Evolutionary conservation across 2,888 invertebrate genomes (phyloP).

Genomic region (Mesorhabditis spiculigera): DNA sequence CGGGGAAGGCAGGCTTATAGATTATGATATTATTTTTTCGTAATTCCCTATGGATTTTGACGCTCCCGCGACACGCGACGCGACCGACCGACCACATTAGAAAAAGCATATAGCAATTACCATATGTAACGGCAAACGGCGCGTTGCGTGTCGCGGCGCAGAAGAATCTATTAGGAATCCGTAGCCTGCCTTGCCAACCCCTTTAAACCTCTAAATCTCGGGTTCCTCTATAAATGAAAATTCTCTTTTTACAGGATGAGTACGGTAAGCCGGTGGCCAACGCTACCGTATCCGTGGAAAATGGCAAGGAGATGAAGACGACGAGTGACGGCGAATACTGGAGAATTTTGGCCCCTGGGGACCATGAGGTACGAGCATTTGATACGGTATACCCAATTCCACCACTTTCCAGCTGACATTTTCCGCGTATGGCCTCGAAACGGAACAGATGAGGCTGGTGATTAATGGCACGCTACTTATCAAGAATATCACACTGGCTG

Average conservation of each 20-base stretch:
- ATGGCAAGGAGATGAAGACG: constrained; percentile 73
- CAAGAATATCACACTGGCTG: constrained; percentile 26
- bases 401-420: constrained; percentile 32
- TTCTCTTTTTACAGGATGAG: constrained; percentile 10
- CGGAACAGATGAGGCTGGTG: constrained; percentile 24
- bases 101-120: too few species aligned
- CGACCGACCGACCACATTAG: too few species aligned
- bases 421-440: constrained; percentile 32
- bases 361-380: constrained; percentile 27
- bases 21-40: too few species aligned
- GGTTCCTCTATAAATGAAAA: neutral
- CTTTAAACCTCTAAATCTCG: neutral
- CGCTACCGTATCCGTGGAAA: constrained; percentile 70
- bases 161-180: too few species aligned
- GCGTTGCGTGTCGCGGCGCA: too few species aligned
- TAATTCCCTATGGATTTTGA: too few species aligned
- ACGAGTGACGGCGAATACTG: constrained; percentile 85
- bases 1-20: neutral
- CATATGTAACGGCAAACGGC: too few species aligned
- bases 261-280: constrained; percentile 64
- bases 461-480: constrained; percentile 11
- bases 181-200: too few species aligned
- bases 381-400: neutral
- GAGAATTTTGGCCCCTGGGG: constrained; percentile 78
- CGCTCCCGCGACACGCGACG: too few species aligned